Conservation (phyloP, 2,113 vertebrate species). For the Dolichotis patagonum region DNA sequence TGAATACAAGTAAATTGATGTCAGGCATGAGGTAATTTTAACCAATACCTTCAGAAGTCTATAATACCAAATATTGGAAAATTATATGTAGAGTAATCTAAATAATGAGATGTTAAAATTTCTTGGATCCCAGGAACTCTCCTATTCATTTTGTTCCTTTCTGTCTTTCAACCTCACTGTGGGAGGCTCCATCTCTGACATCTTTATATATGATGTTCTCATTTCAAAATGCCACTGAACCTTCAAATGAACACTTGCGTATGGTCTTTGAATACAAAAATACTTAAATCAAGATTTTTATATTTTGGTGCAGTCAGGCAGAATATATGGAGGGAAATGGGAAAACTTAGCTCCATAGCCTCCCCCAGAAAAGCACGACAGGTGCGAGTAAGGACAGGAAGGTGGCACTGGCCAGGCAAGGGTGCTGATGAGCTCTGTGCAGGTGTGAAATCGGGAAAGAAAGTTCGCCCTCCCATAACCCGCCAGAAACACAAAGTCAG, state of each 20-base stretch:
- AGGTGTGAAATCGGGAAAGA: background rate
- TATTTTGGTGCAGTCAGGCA: slow-evolving; percentile 87
- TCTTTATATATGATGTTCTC: slow-evolving; percentile 92
- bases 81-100: slow-evolving; percentile 89
- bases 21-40: slow-evolving; percentile 86
- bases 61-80: slow-evolving; percentile 88
- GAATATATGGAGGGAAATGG: slow-evolving; percentile 78
- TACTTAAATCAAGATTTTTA: slow-evolving; percentile 88
- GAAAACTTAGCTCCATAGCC: slow-evolving; percentile 72
- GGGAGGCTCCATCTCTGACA: slow-evolving; percentile 90
- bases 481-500: background rate
- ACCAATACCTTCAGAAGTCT: slow-evolving; percentile 85
- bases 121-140: slow-evolving; percentile 88
- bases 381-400: slow-evolving; percentile 67
- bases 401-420: rapidly evolving
- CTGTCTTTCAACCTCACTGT: slow-evolving; percentile 89
- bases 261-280: slow-evolving; percentile 91
- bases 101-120: slow-evolving; percentile 91
- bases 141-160: slow-evolving; percentile 89
- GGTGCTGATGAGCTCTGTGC: rapidly evolving
- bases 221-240: slow-evolving; percentile 92
- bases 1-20: slow-evolving; percentile 86
- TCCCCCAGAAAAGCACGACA: slow-evolving; percentile 70
- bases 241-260: slow-evolving; percentile 91
- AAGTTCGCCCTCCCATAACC: no score